A percentile compares a stretch with the other conserved stretches of the same genome.
phyloP scores from a whole-genome alignment of 2,113 vertebrate genomes.

The Tragelaphus imberbis region DNA sequence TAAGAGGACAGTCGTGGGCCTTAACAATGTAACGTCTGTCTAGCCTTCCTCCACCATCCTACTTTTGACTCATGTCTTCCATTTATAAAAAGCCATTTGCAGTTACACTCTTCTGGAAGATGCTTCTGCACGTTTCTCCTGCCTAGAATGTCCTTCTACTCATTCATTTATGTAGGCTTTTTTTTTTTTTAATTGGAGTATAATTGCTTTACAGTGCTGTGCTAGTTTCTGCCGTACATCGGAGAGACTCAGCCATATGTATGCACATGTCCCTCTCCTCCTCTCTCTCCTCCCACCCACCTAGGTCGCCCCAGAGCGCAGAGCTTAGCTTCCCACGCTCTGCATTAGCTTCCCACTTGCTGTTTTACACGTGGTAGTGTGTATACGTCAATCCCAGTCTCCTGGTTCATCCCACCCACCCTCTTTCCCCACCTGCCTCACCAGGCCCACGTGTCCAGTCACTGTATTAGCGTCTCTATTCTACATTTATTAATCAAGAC shows the following conservation, averaged over 20 bases:
- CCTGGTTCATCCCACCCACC: not conserved
- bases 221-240: not conserved
- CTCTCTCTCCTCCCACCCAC: not conserved
- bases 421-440: not conserved
- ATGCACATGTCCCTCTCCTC: not conserved
- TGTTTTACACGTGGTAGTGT: not conserved
- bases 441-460: not conserved
- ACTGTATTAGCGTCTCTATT: not conserved
- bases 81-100: not conserved
- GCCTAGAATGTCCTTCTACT: not conserved
- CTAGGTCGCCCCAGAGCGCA: fast-evolving
- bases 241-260: not conserved
- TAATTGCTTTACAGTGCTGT: not conserved
- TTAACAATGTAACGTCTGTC: not conserved
- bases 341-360: not conserved
- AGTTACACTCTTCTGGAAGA: not conserved
- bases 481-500: not conserved
- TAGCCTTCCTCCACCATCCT: not conserved
- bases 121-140: not conserved
- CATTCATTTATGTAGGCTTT: not conserved
- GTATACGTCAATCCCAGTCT: not conserved
- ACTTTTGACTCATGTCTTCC: not conserved
- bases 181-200: not conserved
- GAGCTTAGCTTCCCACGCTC: not conserved
- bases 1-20: not conserved